phyloP scores from a whole-genome alignment of 2,888 invertebrate species.

The Hydropsyche betteni region DNA sequence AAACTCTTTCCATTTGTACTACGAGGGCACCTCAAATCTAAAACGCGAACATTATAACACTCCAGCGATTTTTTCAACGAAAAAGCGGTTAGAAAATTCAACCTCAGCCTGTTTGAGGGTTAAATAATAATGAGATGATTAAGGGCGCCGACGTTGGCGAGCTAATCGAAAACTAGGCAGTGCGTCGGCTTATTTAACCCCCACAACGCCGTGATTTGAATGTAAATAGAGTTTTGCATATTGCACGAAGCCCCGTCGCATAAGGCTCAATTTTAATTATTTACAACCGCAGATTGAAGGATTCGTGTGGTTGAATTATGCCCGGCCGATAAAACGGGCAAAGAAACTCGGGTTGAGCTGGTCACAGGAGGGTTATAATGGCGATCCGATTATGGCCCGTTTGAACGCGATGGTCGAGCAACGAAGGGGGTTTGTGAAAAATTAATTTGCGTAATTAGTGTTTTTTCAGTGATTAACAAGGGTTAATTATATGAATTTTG shows the following conservation, averaged over 20 bases:
- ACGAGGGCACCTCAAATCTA: too few relatives aligned
- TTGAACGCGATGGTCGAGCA: too few relatives aligned
- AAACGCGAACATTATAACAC: too few relatives aligned
- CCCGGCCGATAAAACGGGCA: neutral
- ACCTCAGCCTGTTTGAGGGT: neutral
- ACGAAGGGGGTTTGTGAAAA: too few relatives aligned
- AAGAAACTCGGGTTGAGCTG: neutral
- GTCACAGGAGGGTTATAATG: too few relatives aligned
- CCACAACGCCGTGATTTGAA: slow-evolving; percentile 39
- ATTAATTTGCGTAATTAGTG: too few relatives aligned
- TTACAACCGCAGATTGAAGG: slow-evolving; percentile 10
- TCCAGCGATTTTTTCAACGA: neutral
- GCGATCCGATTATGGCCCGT: too few relatives aligned
- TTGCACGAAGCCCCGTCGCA: slow-evolving; percentile 34
- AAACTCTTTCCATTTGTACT: too few relatives aligned
- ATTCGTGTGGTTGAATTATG: neutral
- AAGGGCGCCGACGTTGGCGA: slow-evolving; percentile 40
- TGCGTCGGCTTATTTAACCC: slow-evolving; percentile 41
- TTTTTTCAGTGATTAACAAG: too few relatives aligned
- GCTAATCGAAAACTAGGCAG: slow-evolving; percentile 51
- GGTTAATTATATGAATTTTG: too few relatives aligned
- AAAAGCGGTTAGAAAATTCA: neutral
- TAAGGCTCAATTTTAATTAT: neutral
- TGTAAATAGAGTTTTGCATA: slow-evolving; percentile 49
- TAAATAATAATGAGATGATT: slow-evolving; percentile 51